Evolutionary conservation across 2,113 vertebrate species (phyloP).

Genomic region (Piaya cayana): DNA sequence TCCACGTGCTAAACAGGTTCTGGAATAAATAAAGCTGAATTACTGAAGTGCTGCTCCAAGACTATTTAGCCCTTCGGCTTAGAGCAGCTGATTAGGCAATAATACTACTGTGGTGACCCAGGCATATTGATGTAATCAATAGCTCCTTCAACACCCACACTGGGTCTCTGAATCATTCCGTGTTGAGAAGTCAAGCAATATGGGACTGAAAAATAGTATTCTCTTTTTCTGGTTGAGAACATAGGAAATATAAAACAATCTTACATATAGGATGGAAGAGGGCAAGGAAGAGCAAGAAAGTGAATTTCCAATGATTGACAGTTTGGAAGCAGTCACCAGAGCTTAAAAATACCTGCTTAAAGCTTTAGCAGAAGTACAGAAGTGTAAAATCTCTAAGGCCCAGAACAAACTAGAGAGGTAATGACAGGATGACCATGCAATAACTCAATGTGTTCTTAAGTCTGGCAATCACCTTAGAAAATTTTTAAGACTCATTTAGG

Average conservation of each 20-base stretch:
- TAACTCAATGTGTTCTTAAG: not conserved
- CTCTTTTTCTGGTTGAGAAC: not conserved
- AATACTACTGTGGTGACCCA: not conserved
- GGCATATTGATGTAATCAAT: fast-evolving
- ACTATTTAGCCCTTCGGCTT: not conserved
- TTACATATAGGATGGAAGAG: not conserved
- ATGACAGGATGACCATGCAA: not conserved
- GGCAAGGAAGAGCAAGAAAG: not conserved
- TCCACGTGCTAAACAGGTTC: not conserved
- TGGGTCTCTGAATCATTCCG: not conserved
- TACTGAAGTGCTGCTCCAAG: not conserved
- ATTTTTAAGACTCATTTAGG: not conserved
- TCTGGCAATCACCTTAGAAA: not conserved
- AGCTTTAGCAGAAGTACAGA: not conserved
- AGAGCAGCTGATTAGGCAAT: not conserved
- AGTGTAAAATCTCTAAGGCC: not conserved
- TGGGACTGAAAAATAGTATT: not conserved
- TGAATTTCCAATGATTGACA: not conserved
- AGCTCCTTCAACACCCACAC: not conserved
- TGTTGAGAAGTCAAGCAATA: not conserved
- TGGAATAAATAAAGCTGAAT: not conserved
- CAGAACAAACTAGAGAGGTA: not conserved
- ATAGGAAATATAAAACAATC: not conserved
- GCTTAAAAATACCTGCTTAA: not conserved
- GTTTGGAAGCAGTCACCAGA: not conserved